These are phyloP conservation scores for Ctenomys sociabilis DNA, from an alignment of 2,113 vertebrate genomes.

Conservation along the genomic window DNA sequence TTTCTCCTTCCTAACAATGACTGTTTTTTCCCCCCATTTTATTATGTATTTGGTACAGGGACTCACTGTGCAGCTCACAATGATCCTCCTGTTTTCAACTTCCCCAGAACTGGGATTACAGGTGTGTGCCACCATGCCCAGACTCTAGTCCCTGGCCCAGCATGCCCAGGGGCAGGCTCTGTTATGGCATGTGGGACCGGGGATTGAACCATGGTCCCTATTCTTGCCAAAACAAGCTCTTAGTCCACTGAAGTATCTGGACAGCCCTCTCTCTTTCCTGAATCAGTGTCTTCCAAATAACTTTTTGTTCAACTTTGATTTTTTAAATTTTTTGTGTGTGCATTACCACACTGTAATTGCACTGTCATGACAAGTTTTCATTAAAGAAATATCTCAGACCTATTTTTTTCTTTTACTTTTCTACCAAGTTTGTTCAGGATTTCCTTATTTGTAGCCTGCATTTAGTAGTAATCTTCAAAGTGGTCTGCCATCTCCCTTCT, in stretches of 20 bases:
- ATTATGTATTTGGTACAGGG: too few species aligned
- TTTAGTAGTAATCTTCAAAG: not conserved
- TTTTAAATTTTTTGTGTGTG: not conserved
- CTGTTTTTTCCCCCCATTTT: too few species aligned
- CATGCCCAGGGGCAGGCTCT: too few species aligned
- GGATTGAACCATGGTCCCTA: too few species aligned
- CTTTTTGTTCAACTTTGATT: not conserved
- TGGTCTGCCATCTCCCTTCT: not conserved
- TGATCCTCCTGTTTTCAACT: too few species aligned
- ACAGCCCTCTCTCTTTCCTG: not conserved
- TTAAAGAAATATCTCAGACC: not conserved
- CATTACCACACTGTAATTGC: not conserved
- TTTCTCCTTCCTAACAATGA: not conserved
- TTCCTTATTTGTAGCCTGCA: not conserved
- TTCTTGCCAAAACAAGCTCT: too few species aligned
- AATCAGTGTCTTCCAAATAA: not conserved
- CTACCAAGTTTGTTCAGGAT: not conserved
- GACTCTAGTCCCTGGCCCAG: too few species aligned
- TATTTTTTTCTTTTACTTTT: conserved; percentile 15
- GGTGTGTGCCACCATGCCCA: too few species aligned
- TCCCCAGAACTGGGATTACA: too few species aligned
- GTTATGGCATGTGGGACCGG: too few species aligned
- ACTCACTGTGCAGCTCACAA: too few species aligned
- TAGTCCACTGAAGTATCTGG: too few species aligned
- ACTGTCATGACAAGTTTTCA: not conserved